These are phyloP conservation scores for Andrena chrysosceles DNA, from an alignment of 2,888 invertebrate genomes.

Conservation along the genomic window DNA sequence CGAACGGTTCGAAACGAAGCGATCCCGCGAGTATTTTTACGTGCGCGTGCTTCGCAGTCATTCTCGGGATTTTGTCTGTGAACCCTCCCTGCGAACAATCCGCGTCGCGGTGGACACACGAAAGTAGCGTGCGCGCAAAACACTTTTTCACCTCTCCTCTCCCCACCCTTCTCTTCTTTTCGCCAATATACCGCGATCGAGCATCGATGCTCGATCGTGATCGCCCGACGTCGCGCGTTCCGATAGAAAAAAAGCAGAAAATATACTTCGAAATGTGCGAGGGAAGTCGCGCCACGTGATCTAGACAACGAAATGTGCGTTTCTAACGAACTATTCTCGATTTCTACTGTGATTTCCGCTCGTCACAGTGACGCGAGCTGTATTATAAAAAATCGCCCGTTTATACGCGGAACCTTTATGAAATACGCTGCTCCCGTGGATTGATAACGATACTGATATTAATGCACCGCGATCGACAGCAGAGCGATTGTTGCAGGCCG, in stretches of 20 bases:
- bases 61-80: constrained; percentile 9
- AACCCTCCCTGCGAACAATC: not conserved
- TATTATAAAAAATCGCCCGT: not conserved
- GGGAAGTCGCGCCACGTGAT: not conserved
- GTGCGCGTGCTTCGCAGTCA: constrained; percentile 8
- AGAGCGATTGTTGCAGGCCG: not conserved
- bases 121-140: constrained; percentile 16
- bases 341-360: not conserved
- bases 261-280: not conserved
- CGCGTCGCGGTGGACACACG: too few species aligned
- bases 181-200: not conserved
- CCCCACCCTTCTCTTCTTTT: not conserved
- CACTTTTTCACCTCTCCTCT: not conserved
- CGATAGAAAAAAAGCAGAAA: not conserved
- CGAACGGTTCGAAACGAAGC: constrained; percentile 42
- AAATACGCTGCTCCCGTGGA: not conserved
- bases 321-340: not conserved
- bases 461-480: not conserved
- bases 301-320: constrained; percentile 5
- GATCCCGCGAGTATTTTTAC: constrained; percentile 46
- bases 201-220: constrained; percentile 2
- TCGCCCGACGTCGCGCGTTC: not conserved
- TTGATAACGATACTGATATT: not conserved
- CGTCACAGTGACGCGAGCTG: not conserved
- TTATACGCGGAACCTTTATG: not conserved